Conservation (phyloP, 2,888 invertebrate genomes). For the Ophion obscuratus region DNA sequence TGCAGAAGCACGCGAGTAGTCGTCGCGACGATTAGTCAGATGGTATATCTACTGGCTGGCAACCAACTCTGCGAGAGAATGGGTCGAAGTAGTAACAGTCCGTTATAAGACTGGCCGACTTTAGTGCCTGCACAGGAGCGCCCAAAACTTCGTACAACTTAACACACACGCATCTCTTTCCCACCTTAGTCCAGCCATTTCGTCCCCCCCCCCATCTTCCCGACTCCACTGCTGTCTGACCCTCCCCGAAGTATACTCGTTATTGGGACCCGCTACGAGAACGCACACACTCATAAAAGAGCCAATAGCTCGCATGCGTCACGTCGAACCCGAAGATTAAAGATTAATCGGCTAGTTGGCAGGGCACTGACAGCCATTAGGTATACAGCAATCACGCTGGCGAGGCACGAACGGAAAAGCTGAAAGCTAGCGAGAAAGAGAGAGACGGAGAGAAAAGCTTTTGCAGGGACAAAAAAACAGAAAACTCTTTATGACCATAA, state of each 20-base stretch:
- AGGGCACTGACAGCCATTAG: conserved; percentile 58
- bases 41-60: conserved; percentile 32
- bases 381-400: conserved; percentile 12
- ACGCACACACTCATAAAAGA: not conserved
- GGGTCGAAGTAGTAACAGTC: conserved; percentile 52
- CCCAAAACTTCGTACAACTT: conserved; percentile 48
- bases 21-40: conserved; percentile 55
- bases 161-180: conserved; percentile 30
- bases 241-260: not conserved
- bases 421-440: not conserved
- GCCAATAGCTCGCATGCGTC: conserved; percentile 17
- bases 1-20: conserved; percentile 39
- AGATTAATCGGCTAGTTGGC: conserved; percentile 55
- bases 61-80: conserved; percentile 20
- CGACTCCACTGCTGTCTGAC: conserved; percentile 7
- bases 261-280: conserved; percentile 27
- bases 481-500: conserved; percentile 53
- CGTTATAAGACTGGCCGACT: conserved; percentile 46
- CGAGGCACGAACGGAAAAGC: not conserved
- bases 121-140: conserved; percentile 11
- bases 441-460: conserved; percentile 26
- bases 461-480: conserved; percentile 19
- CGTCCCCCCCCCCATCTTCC: not conserved
- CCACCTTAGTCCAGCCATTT: conserved; percentile 6
- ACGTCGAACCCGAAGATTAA: conserved; percentile 53